Evolutionary conservation across 2,113 vertebrate genomes (phyloP).

Genomic region (Oxyura jamaicensis): DNA sequence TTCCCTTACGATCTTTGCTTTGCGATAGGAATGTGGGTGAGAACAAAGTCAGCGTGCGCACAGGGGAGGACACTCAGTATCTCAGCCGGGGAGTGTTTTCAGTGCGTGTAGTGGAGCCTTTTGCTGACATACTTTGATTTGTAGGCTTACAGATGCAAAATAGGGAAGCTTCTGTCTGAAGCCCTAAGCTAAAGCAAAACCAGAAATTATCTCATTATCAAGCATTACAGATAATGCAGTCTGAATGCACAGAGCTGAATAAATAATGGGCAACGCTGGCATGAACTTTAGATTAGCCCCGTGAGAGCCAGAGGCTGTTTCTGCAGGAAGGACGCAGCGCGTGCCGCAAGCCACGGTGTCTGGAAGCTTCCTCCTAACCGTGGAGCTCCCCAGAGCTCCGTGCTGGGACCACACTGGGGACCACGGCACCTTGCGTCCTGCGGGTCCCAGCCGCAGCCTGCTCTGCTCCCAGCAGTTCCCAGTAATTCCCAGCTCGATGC

Average conservation of each 20-base stretch:
- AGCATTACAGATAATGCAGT: background rate
- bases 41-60: background rate
- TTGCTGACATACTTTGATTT: background rate
- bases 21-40: background rate
- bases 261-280: background rate
- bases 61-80: background rate
- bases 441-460: background rate
- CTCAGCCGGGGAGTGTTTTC: background rate
- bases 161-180: background rate
- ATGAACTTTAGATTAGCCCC: slow-evolving; percentile 46
- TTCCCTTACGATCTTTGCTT: background rate
- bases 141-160: background rate
- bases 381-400: background rate
- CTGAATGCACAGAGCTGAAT: slow-evolving; percentile 1
- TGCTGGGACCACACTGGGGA: background rate
- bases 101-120: background rate
- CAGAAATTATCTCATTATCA: background rate
- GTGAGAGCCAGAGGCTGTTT: background rate
- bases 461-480: background rate
- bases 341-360: background rate
- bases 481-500: background rate
- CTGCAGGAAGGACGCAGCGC: background rate
- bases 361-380: background rate
- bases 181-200: background rate
- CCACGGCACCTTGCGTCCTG: background rate